Evolutionary conservation across 2,113 vertebrate species (phyloP).

Genomic region (Hemiprocne comata): DNA sequence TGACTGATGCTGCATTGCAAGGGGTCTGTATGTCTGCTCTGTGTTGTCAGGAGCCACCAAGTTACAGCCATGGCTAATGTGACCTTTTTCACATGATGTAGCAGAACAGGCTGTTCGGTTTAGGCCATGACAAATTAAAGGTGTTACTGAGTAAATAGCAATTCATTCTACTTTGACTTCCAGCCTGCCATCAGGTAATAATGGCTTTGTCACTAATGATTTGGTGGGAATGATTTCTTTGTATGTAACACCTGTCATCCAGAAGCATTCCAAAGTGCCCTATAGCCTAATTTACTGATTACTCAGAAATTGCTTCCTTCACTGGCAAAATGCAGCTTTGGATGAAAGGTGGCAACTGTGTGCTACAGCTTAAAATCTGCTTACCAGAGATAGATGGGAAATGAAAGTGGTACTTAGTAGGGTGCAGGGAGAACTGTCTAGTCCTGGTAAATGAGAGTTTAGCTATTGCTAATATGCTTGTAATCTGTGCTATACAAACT

Average conservation of each 20-base stretch:
- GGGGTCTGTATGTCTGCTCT: not conserved
- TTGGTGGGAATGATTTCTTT: not conserved
- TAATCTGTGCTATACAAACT: not conserved
- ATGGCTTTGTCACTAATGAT: constrained; percentile 10
- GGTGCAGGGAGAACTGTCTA: not conserved
- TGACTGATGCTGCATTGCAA: not conserved
- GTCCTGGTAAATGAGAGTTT: not conserved
- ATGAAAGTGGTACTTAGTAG: not conserved
- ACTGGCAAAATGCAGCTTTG: not conserved
- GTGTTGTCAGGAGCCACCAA: not conserved
- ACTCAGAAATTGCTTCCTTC: constrained; percentile 8
- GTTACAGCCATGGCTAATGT: fast-evolving
- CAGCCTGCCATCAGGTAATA: not conserved
- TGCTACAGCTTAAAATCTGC: not conserved
- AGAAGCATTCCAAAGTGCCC: not conserved
- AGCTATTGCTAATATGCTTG: not conserved
- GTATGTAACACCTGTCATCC: not conserved
- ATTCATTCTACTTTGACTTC: constrained; percentile 19
- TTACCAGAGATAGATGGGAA: not conserved
- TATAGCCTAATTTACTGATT: constrained; percentile 3
- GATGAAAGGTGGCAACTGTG: not conserved
- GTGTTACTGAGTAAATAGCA: not conserved
- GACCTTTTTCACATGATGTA: not conserved
- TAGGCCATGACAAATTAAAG: not conserved
- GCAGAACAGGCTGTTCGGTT: not conserved